Evolutionary conservation across 2,797 vertebrate genomes (phyloP), one percentile per base, ranked within the genome.

Genomic region (Brotogeris chrysoptera): DNA sequence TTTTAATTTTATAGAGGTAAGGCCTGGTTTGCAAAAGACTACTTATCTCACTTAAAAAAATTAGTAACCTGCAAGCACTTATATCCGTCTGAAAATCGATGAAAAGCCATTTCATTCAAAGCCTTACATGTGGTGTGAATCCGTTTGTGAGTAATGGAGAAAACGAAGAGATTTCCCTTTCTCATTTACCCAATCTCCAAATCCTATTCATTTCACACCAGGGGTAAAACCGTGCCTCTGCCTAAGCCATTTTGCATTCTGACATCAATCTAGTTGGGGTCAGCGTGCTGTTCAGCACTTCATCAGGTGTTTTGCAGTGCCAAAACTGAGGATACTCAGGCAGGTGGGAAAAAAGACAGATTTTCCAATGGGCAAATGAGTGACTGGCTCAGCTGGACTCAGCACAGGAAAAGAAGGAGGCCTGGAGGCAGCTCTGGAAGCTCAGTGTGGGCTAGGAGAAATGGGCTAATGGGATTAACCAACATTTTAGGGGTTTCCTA

Each of bases 171-270:
- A 43, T 74, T 93, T 93, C 81, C 71, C 30, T 77, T 82, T 88
- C 80, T 95, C 92, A 89, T 96, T 96, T 92, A 65, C 79, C 74
- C 82, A 57, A 91, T 85, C 46, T 71, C 81, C 81, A 74, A 41
- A 63, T 38, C 76, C 72, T 61, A 85, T 89, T 91, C 52, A 68
- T 85, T 90, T 74, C 87, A 69, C 79, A 74, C 79, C 69, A 71
- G 92, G 84, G 18, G n/a, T n/a, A 53, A 92, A 93, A 89, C 21
- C 20, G 41, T 2, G 2, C 21, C 24, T 52, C 39, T 36, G 17
- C 44, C 49, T n/a, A 69, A 32, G 4, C 57, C 53, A 21, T 68
- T 77, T 86, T 59, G 21, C 41, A 64, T 80, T 25, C 72, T 89
- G 44, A 41, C 59, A 95, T 74, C 87, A 65, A 65, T 85, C 89